Percentiles rank a stretch among this genome's conserved stretches.
Conservation (phyloP, 2,113 vertebrate genomes). For the Trachemys scripta region DNA sequence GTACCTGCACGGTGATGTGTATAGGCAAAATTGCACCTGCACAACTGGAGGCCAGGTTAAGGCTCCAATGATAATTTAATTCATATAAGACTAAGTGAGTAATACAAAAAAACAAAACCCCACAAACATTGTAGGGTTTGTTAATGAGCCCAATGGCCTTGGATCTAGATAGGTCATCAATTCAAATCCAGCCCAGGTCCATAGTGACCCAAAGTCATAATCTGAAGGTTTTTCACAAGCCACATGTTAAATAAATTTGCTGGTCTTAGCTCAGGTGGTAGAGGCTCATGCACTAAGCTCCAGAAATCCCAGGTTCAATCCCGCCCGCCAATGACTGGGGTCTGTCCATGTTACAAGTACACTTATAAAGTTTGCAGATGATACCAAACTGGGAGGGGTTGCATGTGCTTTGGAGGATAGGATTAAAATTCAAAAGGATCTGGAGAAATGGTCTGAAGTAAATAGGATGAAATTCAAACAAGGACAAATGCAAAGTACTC, state of each 20-base stretch:
- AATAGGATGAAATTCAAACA: no score
- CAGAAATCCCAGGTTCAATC: no score
- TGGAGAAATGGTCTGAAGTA: no score
- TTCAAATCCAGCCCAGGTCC: slow-evolving; percentile 22
- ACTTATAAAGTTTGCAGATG: no score
- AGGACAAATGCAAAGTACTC: no score
- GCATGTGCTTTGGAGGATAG: no score
- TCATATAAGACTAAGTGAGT: not conserved
- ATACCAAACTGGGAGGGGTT: no score
- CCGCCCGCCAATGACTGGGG: no score
- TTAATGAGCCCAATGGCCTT: not conserved
- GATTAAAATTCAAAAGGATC: no score
- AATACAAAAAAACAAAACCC: not conserved
- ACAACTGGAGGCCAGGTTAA: not conserved
- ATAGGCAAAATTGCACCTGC: slow-evolving; percentile 1
- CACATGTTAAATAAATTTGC: not conserved
- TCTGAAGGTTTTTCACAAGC: not conserved
- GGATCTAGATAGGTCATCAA: not conserved
- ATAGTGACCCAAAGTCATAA: not conserved
- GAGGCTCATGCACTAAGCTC: no score
- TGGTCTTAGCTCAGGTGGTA: not conserved
- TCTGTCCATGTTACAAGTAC: no score
- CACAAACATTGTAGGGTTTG: not conserved
- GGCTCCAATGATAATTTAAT: not conserved
- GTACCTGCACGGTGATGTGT: not conserved